phyloP scores from a whole-genome alignment of 2,113 vertebrate species.

The Myotis davidii region DNA sequence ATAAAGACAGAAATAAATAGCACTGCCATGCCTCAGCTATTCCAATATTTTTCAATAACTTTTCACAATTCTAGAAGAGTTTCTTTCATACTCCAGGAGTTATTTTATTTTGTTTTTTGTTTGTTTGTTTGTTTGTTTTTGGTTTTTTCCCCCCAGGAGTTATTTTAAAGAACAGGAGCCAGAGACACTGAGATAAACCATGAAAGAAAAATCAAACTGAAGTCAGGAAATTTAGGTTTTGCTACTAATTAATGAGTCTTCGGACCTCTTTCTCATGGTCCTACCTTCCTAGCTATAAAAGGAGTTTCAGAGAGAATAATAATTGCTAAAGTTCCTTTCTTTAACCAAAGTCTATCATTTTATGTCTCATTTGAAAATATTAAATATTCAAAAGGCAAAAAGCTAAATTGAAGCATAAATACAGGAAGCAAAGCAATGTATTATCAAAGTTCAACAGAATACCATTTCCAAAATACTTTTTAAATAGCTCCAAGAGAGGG shows the following conservation, averaged over 20 bases:
- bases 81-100: background rate
- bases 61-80: background rate
- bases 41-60: slow-evolving; percentile 22
- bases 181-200: background rate
- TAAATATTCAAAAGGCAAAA: slow-evolving; percentile 43
- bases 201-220: slow-evolving; percentile 37
- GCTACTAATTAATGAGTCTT: slow-evolving; percentile 17
- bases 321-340: slow-evolving; percentile 12
- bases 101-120: background rate
- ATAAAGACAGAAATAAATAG: slow-evolving; percentile 32
- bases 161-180: slow-evolving; percentile 31
- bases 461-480: slow-evolving; percentile 16
- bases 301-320: slow-evolving; percentile 4
- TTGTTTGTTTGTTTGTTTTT: too few relatives aligned
- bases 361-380: slow-evolving; percentile 41
- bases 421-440: background rate
- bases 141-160: background rate
- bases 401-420: slow-evolving; percentile 15
- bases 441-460: slow-evolving; percentile 30
- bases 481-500: background rate
- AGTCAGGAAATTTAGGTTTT: slow-evolving; percentile 31
- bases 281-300: slow-evolving; percentile 47
- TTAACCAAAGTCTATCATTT: background rate
- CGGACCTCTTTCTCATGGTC: background rate
- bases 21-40: background rate